A percentile compares a stretch with the other conserved stretches of the same genome.
Conservation (phyloP, 2,888 invertebrate genomes). For the Abscondita cerata region DNA sequence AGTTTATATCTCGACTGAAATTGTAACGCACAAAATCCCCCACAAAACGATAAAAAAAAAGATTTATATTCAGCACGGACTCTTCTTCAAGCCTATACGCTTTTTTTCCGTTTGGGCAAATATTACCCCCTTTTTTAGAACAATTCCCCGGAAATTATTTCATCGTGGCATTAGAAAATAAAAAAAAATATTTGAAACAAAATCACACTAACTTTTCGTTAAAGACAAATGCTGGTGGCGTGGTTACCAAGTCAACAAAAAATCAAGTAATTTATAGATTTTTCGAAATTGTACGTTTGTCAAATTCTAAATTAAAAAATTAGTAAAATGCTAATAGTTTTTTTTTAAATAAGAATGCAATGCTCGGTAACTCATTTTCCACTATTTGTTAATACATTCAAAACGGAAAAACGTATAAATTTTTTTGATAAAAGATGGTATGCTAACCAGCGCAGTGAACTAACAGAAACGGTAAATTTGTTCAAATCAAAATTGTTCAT, state of each 20-base stretch:
- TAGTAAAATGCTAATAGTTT: background rate
- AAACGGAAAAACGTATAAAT: background rate
- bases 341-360: background rate
- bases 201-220: background rate
- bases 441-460: background rate
- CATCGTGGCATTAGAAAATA: too few species aligned
- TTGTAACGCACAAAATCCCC: too few species aligned
- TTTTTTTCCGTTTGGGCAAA: too few species aligned
- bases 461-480: conserved; percentile 1
- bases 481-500: background rate
- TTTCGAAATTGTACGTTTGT: background rate
- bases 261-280: background rate
- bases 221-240: background rate
- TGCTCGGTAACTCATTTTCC: background rate
- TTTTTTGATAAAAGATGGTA: background rate
- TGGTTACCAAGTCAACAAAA: background rate
- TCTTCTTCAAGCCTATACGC: too few species aligned
- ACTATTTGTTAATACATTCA: too few species aligned
- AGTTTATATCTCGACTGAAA: too few species aligned
- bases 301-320: background rate
- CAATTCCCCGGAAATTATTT: too few species aligned
- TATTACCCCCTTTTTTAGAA: too few species aligned
- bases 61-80: too few species aligned
- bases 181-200: too few species aligned
- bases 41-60: too few species aligned